Evolutionary conservation across 2,888 invertebrate genomes (phyloP), one percentile per base, ranked within the genome.

Genomic region (Hydrotaea cyrtoneurina): DNA sequence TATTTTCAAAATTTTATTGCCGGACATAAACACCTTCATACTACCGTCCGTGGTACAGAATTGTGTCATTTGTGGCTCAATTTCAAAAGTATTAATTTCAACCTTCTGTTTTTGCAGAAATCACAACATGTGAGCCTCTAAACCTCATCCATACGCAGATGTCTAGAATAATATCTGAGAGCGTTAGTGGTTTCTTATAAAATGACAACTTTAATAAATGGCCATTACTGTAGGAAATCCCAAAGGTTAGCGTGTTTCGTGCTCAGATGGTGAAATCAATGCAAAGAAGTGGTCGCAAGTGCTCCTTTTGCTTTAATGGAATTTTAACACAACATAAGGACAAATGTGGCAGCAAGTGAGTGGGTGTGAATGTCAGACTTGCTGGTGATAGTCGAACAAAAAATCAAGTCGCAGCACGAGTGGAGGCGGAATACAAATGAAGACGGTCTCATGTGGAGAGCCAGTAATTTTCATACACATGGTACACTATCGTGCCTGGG

Each of bases 241-340:
- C 50, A n/a, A 50, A n/a, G 13, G n/a, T 11, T 3, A 50, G n/a
- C 13, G 50, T 50, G 1, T 15, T 5, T 5, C n/a, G 13, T 50
- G 50, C 1, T n/a, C 50, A 15, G n/a, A 13, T 13, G 43, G 50
- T 7, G 31, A 50, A 50, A 50, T 50, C 13, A 50, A 50, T 50
- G n/a, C 50, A 59, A 59, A 15, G 59, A 55, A 19, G 21, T 55
- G 55, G 21, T 17, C 59, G 3, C 64, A 64, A 66, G 17, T 74
- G 53, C 46, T 73, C 64, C 64, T 21, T 31, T 39, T 78, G 50
- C 59, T 53, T 19, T 23, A 78, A 72, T 72, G 72, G 50, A 72
- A 64, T 53, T 78, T 73, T 64, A 21, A 50, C 62, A 62, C 62
- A 62, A 15, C 50, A n/a, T 50, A 50, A 50, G 50, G 50, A 50